Conservation (phyloP, 2,113 vertebrate genomes). For the Peucedramus taeniatus region DNA sequence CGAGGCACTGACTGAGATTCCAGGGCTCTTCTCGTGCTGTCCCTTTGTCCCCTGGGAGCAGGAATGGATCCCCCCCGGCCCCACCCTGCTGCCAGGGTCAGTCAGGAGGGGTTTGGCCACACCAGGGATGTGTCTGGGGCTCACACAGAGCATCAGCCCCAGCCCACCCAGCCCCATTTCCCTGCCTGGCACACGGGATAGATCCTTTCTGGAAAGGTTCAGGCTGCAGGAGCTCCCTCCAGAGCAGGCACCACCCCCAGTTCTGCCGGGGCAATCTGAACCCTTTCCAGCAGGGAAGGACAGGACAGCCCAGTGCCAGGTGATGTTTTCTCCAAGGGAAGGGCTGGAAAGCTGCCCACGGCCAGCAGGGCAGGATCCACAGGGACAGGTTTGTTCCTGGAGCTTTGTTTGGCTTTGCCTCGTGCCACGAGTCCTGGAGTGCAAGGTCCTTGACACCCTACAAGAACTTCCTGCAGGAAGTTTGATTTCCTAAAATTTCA, state of each 20-base stretch:
- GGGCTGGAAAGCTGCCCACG: not conserved
- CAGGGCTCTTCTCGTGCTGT: not conserved
- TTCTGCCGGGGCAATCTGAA: not conserved
- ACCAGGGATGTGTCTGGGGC: not conserved
- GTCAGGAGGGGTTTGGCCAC: not conserved
- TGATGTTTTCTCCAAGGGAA: not conserved
- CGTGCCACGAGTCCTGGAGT: not conserved
- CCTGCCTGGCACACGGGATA: not conserved
- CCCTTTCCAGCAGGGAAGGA: not conserved
- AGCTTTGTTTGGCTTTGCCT: not conserved
- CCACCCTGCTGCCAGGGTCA: not conserved
- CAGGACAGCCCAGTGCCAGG: not conserved
- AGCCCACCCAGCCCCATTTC: too few species aligned
- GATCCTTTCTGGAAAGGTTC: not conserved
- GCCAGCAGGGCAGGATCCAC: not conserved
- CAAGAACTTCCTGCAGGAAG: not conserved
- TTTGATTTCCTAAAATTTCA: not conserved
- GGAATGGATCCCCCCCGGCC: accelerated
- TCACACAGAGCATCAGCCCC: not conserved
- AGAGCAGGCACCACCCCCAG: not conserved
- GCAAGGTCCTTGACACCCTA: not conserved
- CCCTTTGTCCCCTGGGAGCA: not conserved
- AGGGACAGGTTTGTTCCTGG: not conserved
- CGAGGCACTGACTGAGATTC: not conserved
- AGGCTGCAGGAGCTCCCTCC: not conserved